Evolutionary conservation across 1,140 invertebrate species (phyloP).

Genomic region (Drosophila prosaltans): DNA sequence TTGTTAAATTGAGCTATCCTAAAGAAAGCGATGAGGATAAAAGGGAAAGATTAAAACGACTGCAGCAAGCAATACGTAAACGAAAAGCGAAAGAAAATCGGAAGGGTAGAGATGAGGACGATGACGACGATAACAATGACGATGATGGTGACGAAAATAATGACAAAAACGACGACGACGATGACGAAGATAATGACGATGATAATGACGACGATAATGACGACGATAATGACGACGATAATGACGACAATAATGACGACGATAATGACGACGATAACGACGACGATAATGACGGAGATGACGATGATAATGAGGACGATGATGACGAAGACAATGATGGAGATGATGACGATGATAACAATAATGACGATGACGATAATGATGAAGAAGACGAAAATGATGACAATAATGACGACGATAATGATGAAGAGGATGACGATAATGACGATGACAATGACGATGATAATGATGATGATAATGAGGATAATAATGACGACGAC

Average conservation of each 20-base stretch:
- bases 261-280: slow-evolving; percentile 56
- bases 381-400: slow-evolving; percentile 41
- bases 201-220: slow-evolving; percentile 16
- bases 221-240: slow-evolving; percentile 70
- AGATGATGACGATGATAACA: slow-evolving; percentile 25
- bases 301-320: slow-evolving; percentile 27
- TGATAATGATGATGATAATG: slow-evolving; percentile 35
- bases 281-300: slow-evolving; percentile 21
- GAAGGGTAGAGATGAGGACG: slow-evolving; percentile 16
- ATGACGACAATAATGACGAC: slow-evolving; percentile 79
- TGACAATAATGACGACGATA: slow-evolving; percentile 66
- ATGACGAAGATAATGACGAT: not conserved
- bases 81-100: slow-evolving; percentile 68
- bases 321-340: slow-evolving; percentile 33
- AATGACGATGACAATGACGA: slow-evolving; percentile 60
- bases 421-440: slow-evolving; percentile 75
- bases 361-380: slow-evolving; percentile 25
- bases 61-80: slow-evolving; percentile 76
- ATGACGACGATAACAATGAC: slow-evolving; percentile 13
- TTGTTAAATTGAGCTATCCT: slow-evolving; percentile 83
- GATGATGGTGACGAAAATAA: slow-evolving; percentile 14
- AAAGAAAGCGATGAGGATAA: slow-evolving; percentile 76
- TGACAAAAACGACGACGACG: slow-evolving; percentile 7
- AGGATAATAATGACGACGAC: slow-evolving; percentile 28
- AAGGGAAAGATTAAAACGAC: slow-evolving; percentile 63